phyloP scores from a whole-genome alignment of 2,888 invertebrate species.

The Eristalis pertinax region DNA sequence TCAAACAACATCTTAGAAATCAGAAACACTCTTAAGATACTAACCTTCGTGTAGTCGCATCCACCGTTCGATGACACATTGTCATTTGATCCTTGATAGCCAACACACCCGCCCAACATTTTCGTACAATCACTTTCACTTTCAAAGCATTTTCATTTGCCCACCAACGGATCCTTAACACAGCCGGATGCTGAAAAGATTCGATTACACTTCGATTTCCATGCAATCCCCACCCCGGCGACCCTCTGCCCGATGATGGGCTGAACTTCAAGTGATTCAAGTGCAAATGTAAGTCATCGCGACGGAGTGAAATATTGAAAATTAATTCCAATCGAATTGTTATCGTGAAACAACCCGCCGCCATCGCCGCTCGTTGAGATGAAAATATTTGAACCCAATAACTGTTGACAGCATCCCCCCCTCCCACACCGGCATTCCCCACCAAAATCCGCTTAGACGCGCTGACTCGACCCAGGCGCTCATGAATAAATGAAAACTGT shows the following conservation, averaged over 20 bases:
- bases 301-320: conserved; percentile 36
- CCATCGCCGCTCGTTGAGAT: background rate
- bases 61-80: conserved; percentile 84
- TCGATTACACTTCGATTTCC: background rate
- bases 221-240: background rate
- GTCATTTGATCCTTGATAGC: conserved; percentile 89
- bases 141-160: conserved; percentile 20
- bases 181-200: background rate
- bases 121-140: conserved; percentile 53
- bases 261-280: conserved; percentile 24
- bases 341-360: conserved; percentile 17
- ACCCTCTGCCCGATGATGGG: too few relatives aligned
- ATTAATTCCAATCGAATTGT: conserved; percentile 43
- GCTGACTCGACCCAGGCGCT: conserved; percentile 42
- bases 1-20: background rate
- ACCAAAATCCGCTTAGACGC: conserved; percentile 1
- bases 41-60: conserved; percentile 87
- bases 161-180: background rate
- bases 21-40: conserved; percentile 66
- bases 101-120: conserved; percentile 81
- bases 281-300: conserved; percentile 20
- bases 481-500: conserved; percentile 70
- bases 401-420: conserved; percentile 23
- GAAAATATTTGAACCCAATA: conserved; percentile 27
- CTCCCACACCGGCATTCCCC: background rate